A percentile compares a stretch with the other conserved stretches of the same genome.
These are phyloP conservation scores for Tetrao urogallus DNA, from an alignment of 2,113 vertebrate genomes.

Conservation along the genomic window DNA sequence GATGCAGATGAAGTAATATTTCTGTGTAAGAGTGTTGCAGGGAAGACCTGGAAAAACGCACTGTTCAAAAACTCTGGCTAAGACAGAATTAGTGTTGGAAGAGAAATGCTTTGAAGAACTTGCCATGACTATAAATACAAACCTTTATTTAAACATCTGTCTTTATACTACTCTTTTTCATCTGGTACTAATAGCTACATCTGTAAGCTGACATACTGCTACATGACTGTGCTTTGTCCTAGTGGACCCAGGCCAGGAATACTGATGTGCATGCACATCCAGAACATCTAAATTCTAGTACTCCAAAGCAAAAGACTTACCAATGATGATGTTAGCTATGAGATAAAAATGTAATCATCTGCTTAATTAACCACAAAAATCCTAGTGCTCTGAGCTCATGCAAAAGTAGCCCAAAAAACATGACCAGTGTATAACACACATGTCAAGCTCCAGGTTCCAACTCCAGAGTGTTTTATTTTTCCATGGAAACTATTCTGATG, in stretches of 20 bases:
- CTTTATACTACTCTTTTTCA: not conserved
- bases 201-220: not conserved
- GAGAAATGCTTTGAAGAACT: not conserved
- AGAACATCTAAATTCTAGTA: not conserved
- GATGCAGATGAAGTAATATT: not conserved
- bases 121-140: not conserved
- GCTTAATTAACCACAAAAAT: not conserved
- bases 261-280: too few relatives aligned
- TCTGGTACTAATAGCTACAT: not conserved
- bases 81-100: not conserved
- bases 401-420: too few relatives aligned
- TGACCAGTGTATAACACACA: accelerated
- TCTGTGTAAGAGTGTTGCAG: not conserved
- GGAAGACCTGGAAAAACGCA: not conserved
- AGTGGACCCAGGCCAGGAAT: not conserved
- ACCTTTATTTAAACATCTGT: not conserved
- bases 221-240: not conserved
- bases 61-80: not conserved
- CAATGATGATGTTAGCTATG: not conserved
- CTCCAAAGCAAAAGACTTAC: not conserved
- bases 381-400: not conserved
- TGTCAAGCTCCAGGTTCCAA: not conserved
- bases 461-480: not conserved
- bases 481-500: not conserved
- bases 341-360: not conserved